A percentile compares a stretch with the other conserved stretches of the same genome.
phyloP scores from a whole-genome alignment of 2,797 vertebrate genomes.

The Tangara arthus region DNA sequence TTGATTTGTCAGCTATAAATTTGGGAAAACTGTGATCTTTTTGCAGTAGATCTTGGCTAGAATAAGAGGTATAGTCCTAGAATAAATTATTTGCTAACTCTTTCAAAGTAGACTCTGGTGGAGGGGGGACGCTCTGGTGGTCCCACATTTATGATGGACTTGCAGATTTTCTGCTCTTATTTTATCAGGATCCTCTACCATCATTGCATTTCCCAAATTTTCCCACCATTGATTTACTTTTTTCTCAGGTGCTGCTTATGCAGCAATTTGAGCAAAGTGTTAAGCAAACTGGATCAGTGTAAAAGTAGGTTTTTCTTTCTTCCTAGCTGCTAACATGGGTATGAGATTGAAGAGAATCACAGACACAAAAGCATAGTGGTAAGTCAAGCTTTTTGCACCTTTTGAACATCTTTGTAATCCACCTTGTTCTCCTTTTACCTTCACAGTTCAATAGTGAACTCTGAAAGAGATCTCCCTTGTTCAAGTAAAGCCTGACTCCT shows the following conservation, averaged over 20 bases:
- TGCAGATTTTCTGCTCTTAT: background rate
- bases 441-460: background rate
- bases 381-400: background rate
- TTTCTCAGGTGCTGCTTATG: background rate
- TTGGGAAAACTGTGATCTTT: background rate
- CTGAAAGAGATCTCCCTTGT: background rate
- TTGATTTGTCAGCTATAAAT: background rate
- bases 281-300: background rate
- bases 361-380: background rate
- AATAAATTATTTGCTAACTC: background rate
- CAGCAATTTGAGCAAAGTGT: background rate
- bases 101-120: background rate
- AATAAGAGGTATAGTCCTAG: background rate
- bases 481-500: background rate
- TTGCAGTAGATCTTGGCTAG: background rate
- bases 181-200: background rate
- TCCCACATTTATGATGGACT: background rate
- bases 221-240: background rate
- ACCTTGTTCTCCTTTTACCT: background rate
- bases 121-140: background rate
- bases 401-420: background rate
- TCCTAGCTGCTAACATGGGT: background rate
- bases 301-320: background rate
- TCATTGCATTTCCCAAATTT: background rate
- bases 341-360: background rate